Conservation (phyloP, 64 coral and sea anemone genomes). For the Anthopleura sola region DNA sequence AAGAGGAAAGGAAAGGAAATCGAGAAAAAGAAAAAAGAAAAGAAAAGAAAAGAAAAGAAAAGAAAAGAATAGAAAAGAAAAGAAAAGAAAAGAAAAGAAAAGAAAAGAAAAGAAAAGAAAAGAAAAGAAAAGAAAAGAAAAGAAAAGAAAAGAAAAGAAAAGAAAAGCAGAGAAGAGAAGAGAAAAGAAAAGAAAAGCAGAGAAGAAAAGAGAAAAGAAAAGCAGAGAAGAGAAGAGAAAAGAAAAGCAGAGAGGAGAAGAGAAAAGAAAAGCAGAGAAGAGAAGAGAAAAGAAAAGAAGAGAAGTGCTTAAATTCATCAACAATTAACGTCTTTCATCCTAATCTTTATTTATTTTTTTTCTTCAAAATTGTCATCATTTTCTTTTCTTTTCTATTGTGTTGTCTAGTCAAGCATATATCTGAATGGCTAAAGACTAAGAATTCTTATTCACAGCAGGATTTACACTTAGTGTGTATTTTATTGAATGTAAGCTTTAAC, state of each 20-base stretch:
- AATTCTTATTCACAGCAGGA: neutral
- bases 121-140: neutral
- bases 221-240: neutral
- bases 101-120: neutral
- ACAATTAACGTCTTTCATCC: too few relatives aligned
- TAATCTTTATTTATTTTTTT: too few relatives aligned
- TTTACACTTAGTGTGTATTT: too few relatives aligned
- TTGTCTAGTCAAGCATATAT: too few relatives aligned
- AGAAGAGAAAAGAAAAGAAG: too few relatives aligned
- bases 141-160: neutral
- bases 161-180: neutral
- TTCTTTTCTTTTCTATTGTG: too few relatives aligned
- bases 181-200: neutral
- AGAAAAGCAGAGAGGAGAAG: neutral
- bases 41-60: neutral
- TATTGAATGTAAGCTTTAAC: slow-evolving; percentile 22
- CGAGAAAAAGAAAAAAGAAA: neutral
- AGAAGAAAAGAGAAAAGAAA: too few relatives aligned
- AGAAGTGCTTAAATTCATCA: too few relatives aligned
- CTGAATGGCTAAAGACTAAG: too few relatives aligned
- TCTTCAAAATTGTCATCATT: too few relatives aligned
- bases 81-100: neutral
- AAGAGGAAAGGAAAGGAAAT: neutral
- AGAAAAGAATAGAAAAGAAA: neutral
- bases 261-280: neutral